These are phyloP conservation scores for Wiebesia pumilae DNA, from an alignment of 1,140 invertebrate genomes.

Conservation along the genomic window DNA sequence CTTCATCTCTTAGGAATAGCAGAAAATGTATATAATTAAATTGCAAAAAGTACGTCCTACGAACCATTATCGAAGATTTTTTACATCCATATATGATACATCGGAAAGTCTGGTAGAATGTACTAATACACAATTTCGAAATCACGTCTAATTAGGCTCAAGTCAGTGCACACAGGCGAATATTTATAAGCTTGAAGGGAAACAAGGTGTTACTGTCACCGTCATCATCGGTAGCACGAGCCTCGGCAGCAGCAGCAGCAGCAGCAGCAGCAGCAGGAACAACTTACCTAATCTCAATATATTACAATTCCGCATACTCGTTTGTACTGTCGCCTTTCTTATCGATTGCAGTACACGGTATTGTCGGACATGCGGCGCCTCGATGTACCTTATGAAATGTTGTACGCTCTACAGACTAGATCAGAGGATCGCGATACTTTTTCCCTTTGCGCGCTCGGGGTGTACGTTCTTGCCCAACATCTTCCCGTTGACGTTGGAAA, in stretches of 20 bases:
- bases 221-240: not conserved
- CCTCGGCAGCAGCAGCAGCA: not conserved
- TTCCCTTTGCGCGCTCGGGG: not conserved
- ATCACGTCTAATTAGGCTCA: conserved; percentile 8
- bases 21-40: too few species aligned
- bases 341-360: conserved; percentile 26
- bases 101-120: not conserved
- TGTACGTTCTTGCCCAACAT: not conserved
- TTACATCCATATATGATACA: not conserved
- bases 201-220: conserved; percentile 40
- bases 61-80: too few species aligned
- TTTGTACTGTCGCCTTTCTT: conserved; percentile 27
- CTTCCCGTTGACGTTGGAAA: not conserved
- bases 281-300: conserved; percentile 61
- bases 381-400: conserved; percentile 50
- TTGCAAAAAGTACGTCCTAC: too few species aligned
- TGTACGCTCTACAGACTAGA: conserved; percentile 43
- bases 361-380: conserved; percentile 41
- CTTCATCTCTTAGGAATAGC: too few species aligned
- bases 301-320: conserved; percentile 54
- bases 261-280: not conserved
- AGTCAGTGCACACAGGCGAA: not conserved
- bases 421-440: conserved; percentile 5
- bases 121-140: not conserved
- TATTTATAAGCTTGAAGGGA: not conserved